Evolutionary conservation across 1,140 invertebrate genomes (phyloP), one percentile per base, ranked within the genome.

Genomic region (Cydia strobilella): DNA sequence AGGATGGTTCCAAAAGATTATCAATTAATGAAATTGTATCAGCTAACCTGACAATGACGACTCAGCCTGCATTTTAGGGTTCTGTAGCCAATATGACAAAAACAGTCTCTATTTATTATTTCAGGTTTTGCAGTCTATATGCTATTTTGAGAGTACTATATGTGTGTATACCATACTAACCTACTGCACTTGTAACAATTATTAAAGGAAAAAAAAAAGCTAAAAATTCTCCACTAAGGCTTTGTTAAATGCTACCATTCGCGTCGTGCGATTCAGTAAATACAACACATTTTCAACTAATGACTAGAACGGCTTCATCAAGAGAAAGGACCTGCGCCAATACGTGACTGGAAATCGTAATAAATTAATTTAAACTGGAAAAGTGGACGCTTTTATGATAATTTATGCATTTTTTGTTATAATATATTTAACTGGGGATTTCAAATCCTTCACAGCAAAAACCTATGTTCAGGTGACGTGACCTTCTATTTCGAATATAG

Each of bases 271-370:
- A 45, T 77, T 69, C 75, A 76, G 72, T 35, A 73, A 54, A 69
- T 69, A 69, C 65, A 39, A 15, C 2, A 69, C 65, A 69, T 25
- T 69, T 77, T 77, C 74, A 76, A 63, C 74, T 83, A 86, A 88
- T 86, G 78, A 83, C 78, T 83, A 84, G 79, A 88, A 88, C 85
- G 83, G 84, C 85, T 85, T 88, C 86, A 87, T 86, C 85, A 86
- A 84, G 77, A 76, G 74, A 76, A 59, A 82, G 83, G 76, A 81
- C 77, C 77, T 15, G 45, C 45, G 25, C 75, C 75, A 80, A 86
- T 88, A 84, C 82, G 82, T 84, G 80, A 83, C 82, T 85, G 78
- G 80, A 86, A 83, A 82, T 80, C 72, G 48, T 80, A 80, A 48
- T 15, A 18, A 27, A 85, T 82, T 80, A 80, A 66, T 81, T 82